Evolutionary conservation across 2,113 vertebrate species (phyloP).

Genomic region (Sinocyclocheilus anshuiensis): DNA sequence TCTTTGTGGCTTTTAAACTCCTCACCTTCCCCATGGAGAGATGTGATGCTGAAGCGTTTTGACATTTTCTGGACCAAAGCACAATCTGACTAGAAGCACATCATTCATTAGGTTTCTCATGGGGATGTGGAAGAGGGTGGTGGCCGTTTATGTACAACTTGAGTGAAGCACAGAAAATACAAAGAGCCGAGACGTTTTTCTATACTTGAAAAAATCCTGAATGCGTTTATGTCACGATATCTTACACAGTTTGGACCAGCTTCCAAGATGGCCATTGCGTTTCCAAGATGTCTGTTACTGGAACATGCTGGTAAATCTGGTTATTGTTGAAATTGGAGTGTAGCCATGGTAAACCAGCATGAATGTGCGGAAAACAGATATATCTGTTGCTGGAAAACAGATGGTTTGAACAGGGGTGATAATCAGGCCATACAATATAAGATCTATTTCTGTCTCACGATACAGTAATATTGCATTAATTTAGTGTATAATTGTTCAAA

Average conservation of each 20-base stretch:
- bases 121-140: slow-evolving; percentile 21
- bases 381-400: background rate
- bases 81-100: slow-evolving; percentile 20
- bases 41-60: slow-evolving; percentile 38
- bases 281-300: background rate
- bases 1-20: slow-evolving; percentile 36
- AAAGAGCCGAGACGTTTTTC: background rate
- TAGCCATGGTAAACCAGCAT: background rate
- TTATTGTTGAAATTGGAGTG: background rate
- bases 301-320: background rate
- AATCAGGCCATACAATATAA: background rate
- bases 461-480: background rate
- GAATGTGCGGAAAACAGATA: background rate
- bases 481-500: background rate
- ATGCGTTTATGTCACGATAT: background rate
- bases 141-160: background rate
- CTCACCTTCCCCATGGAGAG: slow-evolving; percentile 50
- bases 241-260: background rate
- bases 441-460: background rate
- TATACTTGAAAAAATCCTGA: background rate
- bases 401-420: background rate
- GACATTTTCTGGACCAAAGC: slow-evolving; percentile 30
- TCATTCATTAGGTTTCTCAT: slow-evolving; percentile 3
- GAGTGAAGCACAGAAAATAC: background rate
- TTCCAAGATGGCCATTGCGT: background rate